phyloP scores from a whole-genome alignment of 2,113 vertebrate species.

The Rhizomys pruinosus region DNA sequence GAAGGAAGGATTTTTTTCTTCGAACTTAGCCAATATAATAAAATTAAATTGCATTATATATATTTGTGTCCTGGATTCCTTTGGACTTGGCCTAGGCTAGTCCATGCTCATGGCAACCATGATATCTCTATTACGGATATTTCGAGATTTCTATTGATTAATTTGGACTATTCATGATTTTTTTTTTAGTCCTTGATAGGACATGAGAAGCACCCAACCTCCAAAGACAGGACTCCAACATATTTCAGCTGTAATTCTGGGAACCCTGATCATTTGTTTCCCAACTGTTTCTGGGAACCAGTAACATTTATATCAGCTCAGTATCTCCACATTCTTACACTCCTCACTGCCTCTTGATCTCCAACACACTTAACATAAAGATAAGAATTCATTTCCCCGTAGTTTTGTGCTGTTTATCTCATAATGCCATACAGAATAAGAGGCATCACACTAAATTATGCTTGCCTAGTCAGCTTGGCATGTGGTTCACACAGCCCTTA shows the following conservation, averaged over 20 bases:
- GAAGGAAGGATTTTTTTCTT: no score
- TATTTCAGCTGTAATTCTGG: not conserved
- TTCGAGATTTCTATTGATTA: slow-evolving; percentile 18
- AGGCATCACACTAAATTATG: not conserved
- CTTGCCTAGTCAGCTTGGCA: not conserved
- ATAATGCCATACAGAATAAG: not conserved
- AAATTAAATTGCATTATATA: no score
- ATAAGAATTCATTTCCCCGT: not conserved
- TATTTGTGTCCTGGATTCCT: no score
- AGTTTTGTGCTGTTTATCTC: slow-evolving; percentile 6
- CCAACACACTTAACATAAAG: not conserved
- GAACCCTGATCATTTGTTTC: not conserved
- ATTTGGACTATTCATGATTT: not conserved
- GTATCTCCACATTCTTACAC: not conserved
- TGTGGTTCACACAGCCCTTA: not conserved
- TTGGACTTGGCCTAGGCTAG: no score
- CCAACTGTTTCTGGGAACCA: not conserved
- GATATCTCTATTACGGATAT: not conserved
- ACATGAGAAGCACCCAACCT: not conserved
- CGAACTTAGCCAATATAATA: no score
- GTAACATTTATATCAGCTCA: not conserved
- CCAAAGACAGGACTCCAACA: not conserved
- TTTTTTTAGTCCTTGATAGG: not conserved
- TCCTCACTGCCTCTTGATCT: not conserved
- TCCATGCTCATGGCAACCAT: no score